phyloP scores from a whole-genome alignment of 1,140 invertebrate species.

The Drosophila sp. region DNA sequence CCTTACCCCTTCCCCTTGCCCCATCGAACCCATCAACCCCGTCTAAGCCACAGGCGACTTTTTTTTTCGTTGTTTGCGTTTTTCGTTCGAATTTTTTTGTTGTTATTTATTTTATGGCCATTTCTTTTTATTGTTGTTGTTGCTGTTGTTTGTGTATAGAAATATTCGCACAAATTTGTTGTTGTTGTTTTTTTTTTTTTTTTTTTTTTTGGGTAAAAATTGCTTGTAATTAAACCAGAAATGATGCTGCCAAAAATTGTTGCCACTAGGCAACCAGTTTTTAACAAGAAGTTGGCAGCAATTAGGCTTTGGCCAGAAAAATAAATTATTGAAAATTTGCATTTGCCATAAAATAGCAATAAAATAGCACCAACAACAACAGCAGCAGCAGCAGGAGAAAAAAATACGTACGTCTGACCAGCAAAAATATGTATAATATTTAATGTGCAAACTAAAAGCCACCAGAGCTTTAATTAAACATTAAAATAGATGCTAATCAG shows the following conservation, averaged over 20 bases:
- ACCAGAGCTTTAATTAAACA: slow-evolving; percentile 80
- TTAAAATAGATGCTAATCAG: slow-evolving; percentile 79
- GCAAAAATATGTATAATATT: slow-evolving; percentile 46
- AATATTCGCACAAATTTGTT: slow-evolving; percentile 50
- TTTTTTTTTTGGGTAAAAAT: slow-evolving; percentile 25
- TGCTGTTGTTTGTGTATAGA: slow-evolving; percentile 37
- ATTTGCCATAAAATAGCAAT: slow-evolving; percentile 64
- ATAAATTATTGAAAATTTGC: slow-evolving; percentile 79
- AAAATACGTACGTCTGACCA: neutral
- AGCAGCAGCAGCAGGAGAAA: neutral
- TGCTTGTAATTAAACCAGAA: slow-evolving; percentile 74
- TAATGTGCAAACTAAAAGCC: slow-evolving; percentile 50
- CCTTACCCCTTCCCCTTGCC: neutral
- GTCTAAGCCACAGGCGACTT: slow-evolving; percentile 22
- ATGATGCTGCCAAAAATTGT: slow-evolving; percentile 72
- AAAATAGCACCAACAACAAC: slow-evolving; percentile 16
- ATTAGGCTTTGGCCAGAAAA: slow-evolving; percentile 66
- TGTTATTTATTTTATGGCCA: slow-evolving; percentile 59
- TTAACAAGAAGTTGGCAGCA: slow-evolving; percentile 78
- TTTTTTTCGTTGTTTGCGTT: slow-evolving; percentile 37
- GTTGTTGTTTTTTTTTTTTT: slow-evolving; percentile 20
- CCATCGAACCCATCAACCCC: slow-evolving; percentile 2
- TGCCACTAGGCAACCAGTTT: slow-evolving; percentile 40
- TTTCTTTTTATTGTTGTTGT: slow-evolving; percentile 50
- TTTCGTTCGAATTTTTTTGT: slow-evolving; percentile 16